Conservation (phyloP, 2,888 invertebrate genomes). For the Synergus laeviventris region DNA sequence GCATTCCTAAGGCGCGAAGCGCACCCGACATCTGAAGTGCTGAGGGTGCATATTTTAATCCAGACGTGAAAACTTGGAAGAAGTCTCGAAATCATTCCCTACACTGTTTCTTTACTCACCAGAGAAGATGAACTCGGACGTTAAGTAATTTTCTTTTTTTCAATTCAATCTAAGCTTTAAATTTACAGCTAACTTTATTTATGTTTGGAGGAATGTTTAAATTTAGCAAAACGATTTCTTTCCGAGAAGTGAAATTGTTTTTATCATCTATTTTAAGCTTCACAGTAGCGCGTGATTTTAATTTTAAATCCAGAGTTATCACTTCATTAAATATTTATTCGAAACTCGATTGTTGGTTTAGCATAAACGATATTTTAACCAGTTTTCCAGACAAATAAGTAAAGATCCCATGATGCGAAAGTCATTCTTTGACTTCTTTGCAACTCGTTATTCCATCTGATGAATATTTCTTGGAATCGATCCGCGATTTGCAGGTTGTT, state of each 20-base stretch:
- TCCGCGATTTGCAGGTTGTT: neutral
- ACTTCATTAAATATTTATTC: neutral
- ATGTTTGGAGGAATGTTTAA: neutral
- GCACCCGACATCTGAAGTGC: slow-evolving; percentile 20
- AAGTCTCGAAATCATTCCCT: neutral
- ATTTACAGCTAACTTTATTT: neutral
- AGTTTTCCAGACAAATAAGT: neutral
- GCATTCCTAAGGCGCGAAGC: slow-evolving; percentile 58
- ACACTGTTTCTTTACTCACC: neutral
- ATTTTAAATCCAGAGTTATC: neutral
- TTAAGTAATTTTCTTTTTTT: no score
- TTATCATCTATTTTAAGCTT: neutral
- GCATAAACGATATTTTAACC: slow-evolving; percentile 3
- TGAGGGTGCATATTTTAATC: slow-evolving; percentile 27
- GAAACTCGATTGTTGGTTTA: neutral
- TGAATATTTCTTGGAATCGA: slow-evolving; percentile 4
- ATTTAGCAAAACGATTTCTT: neutral
- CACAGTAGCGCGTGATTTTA: neutral
- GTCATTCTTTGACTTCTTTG: neutral
- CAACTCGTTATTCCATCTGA: neutral
- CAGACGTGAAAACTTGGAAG: neutral
- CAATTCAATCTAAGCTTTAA: neutral
- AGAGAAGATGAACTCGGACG: no score
- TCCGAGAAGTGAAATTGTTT: neutral
- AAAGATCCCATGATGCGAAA: neutral